These are phyloP conservation scores for Teinopalpus imperialis DNA, from an alignment of 2,888 invertebrate species.

Conservation along the genomic window DNA sequence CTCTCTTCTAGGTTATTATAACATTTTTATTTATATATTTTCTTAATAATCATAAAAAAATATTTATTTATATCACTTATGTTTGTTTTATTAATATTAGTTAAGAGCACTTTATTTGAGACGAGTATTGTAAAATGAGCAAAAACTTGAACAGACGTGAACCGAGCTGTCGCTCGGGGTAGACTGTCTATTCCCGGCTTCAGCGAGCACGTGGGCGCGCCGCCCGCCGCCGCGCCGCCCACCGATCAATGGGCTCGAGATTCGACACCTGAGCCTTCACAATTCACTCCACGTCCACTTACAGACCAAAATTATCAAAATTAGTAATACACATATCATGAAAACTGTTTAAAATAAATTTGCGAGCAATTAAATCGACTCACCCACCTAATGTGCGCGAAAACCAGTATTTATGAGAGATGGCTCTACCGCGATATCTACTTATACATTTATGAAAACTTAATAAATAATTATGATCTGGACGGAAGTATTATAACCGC, in stretches of 20 bases:
- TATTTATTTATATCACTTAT: conserved; percentile 9
- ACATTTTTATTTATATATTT: conserved; percentile 9
- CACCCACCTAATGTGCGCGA: too few relatives aligned
- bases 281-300: conserved; percentile 27
- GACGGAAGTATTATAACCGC: too few relatives aligned
- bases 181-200: conserved; percentile 75
- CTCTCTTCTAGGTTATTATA: neutral
- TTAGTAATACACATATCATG: neutral
- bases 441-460: too few relatives aligned
- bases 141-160: conserved; percentile 44
- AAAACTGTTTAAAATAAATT: too few relatives aligned
- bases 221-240: conserved; percentile 56
- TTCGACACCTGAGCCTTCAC: conserved; percentile 54
- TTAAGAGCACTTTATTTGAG: conserved; percentile 28
- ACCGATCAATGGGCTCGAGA: conserved; percentile 73
- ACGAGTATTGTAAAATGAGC: conserved; percentile 33
- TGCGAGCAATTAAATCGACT: too few relatives aligned
- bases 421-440: too few relatives aligned
- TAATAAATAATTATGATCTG: too few relatives aligned
- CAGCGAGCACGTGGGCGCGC: conserved; percentile 73
- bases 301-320: conserved; percentile 9
- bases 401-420: too few relatives aligned
- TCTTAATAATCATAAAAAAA: neutral
- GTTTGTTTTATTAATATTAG: neutral
- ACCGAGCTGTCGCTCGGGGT: conserved; percentile 55